phyloP scores from a whole-genome alignment of 2,888 invertebrate species.

The Orthosia incerta region DNA sequence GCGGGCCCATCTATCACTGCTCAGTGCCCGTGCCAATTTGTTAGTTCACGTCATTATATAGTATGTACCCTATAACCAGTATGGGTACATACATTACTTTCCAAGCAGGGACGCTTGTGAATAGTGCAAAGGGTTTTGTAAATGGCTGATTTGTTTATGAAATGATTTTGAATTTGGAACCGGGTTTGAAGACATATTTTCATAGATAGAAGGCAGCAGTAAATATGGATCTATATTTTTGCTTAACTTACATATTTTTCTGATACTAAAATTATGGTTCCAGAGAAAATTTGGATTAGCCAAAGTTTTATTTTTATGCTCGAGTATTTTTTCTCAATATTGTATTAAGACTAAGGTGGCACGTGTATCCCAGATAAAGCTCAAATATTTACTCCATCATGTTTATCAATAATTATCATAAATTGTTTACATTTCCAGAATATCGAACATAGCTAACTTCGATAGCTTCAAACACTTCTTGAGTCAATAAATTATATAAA shows the following conservation, averaged over 20 bases:
- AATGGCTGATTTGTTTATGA: background rate
- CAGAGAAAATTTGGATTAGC: background rate
- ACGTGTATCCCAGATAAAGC: slow-evolving; percentile 28
- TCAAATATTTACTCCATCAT: slow-evolving; percentile 32
- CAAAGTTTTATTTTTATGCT: background rate
- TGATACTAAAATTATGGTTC: background rate
- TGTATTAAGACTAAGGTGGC: background rate
- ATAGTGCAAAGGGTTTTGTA: slow-evolving; percentile 32
- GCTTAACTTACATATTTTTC: no score
- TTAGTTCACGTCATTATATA: slow-evolving; percentile 81
- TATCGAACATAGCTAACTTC: slow-evolving; percentile 46
- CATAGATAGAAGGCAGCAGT: background rate
- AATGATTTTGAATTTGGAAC: slow-evolving; percentile 15
- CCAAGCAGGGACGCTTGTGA: slow-evolving; percentile 26
- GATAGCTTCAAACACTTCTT: slow-evolving; percentile 71
- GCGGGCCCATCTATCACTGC: slow-evolving; percentile 85
- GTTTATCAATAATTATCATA: slow-evolving; percentile 47
- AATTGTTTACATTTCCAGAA: slow-evolving; percentile 47
- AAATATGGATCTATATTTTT: no score
- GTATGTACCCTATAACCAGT: slow-evolving; percentile 70
- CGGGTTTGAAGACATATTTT: background rate
- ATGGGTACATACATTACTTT: slow-evolving; percentile 45
- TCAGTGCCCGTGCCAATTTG: slow-evolving; percentile 83
- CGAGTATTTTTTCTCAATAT: background rate
- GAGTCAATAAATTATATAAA: slow-evolving; percentile 73